These are phyloP conservation scores for Eupithecia abbreviata DNA, from an alignment of 2,888 invertebrate species.

Conservation along the genomic window DNA sequence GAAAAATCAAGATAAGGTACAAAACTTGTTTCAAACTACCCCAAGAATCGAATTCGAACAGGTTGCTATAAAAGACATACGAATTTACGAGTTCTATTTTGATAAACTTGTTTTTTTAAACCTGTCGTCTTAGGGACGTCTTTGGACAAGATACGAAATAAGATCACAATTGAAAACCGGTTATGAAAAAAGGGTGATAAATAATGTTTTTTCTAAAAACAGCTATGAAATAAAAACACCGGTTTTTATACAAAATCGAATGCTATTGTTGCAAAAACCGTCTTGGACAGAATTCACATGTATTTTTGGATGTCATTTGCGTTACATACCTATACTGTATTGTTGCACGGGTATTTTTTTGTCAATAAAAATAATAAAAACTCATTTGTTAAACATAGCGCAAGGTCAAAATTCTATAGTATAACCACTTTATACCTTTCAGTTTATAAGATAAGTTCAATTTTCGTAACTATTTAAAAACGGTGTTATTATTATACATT, in stretches of 20 bases:
- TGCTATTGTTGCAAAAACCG: conserved; percentile 26
- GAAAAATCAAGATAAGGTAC: conserved; percentile 11
- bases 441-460: background rate
- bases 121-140: conserved; percentile 58
- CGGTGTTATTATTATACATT: background rate
- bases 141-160: conserved; percentile 53
- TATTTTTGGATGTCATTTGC: background rate
- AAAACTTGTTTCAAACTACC: conserved; percentile 46
- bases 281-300: conserved; percentile 9
- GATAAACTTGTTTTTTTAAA: conserved; percentile 49
- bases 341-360: background rate
- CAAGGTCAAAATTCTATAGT: background rate
- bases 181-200: conserved; percentile 30
- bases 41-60: conserved; percentile 50
- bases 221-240: conserved; percentile 17
- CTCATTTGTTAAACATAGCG: background rate
- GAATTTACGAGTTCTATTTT: conserved; percentile 51
- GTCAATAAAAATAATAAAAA: background rate
- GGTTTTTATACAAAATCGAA: conserved; percentile 31
- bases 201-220: background rate
- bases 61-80: conserved; percentile 57
- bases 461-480: background rate
- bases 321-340: background rate
- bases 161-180: conserved; percentile 39
- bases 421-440: background rate